A percentile compares a stretch with the other conserved stretches of the same genome.
These are phyloP conservation scores for Drosophila gaucha DNA, from an alignment of 2,888 invertebrate species.

Conservation along the genomic window DNA sequence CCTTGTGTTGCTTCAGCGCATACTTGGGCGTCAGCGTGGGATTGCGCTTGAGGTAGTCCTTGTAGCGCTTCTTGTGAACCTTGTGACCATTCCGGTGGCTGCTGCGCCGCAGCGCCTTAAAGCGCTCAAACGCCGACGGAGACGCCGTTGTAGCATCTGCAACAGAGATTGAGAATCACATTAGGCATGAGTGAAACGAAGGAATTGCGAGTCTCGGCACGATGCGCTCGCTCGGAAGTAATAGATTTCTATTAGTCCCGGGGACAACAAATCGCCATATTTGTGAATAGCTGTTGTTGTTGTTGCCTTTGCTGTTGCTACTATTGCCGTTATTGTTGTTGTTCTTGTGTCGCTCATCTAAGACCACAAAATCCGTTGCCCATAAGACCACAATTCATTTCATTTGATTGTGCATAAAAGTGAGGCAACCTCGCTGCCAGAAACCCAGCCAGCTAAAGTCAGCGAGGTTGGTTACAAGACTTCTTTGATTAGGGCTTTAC, in stretches of 20 bases:
- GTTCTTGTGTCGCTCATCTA: constrained; percentile 41
- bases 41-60: constrained; percentile 75
- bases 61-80: constrained; percentile 83
- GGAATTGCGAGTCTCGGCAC: constrained; percentile 60
- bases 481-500: no score
- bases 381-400: constrained; percentile 62
- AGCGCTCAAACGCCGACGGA: constrained; percentile 78
- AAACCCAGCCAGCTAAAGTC: constrained; percentile 12
- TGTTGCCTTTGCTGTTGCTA: constrained; percentile 14
- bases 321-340: constrained; percentile 16
- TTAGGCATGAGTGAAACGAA: constrained; percentile 10
- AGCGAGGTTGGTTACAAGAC: constrained; percentile 11
- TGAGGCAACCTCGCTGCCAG: constrained; percentile 34
- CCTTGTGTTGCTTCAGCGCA: constrained; percentile 37
- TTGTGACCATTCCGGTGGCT: constrained; percentile 81
- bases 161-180: constrained; percentile 20
- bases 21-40: constrained; percentile 31
- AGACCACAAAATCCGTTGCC: constrained; percentile 59
- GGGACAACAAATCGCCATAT: constrained; percentile 55
- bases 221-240: constrained; percentile 68
- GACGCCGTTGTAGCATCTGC: constrained; percentile 36
- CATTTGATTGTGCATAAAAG: constrained; percentile 58
- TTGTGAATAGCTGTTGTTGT: constrained; percentile 20
- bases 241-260: constrained; percentile 70
- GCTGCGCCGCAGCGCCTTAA: constrained; percentile 79